Conservation (phyloP, 1,140 invertebrate species). For the Drosophila busckii region DNA sequence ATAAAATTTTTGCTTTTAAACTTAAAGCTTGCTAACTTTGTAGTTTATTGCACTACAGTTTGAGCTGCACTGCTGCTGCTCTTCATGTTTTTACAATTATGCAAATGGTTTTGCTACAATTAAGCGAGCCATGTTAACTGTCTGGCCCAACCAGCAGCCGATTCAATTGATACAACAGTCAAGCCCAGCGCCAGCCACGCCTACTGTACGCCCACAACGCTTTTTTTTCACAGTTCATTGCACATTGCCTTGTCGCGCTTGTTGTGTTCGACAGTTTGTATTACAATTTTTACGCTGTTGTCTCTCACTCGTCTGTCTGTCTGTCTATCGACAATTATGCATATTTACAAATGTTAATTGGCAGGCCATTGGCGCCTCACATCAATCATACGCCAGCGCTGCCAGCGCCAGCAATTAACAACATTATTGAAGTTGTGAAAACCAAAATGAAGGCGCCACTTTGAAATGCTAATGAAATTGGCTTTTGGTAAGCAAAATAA, state of each 20-base stretch:
- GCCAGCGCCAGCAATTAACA: conserved; percentile 60
- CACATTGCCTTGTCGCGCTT: background rate
- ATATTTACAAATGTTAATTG: conserved; percentile 78
- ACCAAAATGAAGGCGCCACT: conserved; percentile 35
- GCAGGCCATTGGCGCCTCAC: conserved; percentile 50
- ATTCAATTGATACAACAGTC: conserved; percentile 59
- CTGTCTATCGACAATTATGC: conserved; percentile 56
- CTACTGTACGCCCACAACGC: no score
- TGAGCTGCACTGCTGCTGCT: background rate
- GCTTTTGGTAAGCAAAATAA: conserved; percentile 53
- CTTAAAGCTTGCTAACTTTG: background rate
- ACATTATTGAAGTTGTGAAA: conserved; percentile 62
- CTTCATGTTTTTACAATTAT: conserved; percentile 19
- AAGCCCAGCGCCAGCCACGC: background rate
- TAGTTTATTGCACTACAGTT: conserved; percentile 1
- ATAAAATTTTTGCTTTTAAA: no score
- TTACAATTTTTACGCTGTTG: conserved; percentile 1
- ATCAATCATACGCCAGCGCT: conserved; percentile 2
- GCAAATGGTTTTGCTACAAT: conserved; percentile 30
- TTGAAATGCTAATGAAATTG: conserved; percentile 78
- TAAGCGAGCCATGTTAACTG: conserved; percentile 35
- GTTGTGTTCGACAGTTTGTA: background rate
- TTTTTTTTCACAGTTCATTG: background rate
- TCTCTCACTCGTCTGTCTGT: conserved; percentile 4
- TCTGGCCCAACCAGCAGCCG: conserved; percentile 40